These are phyloP conservation scores for Kryptolebias marmoratus DNA, from an alignment of 2,113 vertebrate genomes.

Conservation along the genomic window DNA sequence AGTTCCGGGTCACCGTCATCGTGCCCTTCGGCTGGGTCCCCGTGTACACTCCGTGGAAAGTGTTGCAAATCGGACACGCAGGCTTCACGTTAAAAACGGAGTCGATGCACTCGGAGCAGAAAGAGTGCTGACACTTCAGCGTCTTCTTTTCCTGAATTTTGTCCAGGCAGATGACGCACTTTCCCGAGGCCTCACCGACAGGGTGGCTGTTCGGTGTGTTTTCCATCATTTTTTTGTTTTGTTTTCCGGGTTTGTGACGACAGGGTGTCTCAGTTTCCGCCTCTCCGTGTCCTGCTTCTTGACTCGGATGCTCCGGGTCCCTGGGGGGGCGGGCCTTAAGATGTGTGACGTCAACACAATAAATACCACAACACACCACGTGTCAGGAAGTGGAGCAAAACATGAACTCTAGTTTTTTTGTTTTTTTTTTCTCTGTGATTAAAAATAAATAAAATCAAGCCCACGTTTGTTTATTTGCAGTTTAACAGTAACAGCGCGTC, in stretches of 20 bases:
- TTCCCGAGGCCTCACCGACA: neutral
- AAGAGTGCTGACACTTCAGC: constrained; percentile 55
- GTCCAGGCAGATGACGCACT: constrained; percentile 54
- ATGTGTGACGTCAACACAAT: too few species aligned
- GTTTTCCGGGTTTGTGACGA: neutral
- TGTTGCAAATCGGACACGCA: constrained; percentile 66
- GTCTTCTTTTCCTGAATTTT: constrained; percentile 38
- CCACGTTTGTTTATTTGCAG: too few species aligned
- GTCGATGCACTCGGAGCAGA: constrained; percentile 61
- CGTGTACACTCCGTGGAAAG: constrained; percentile 53
- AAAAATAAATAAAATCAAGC: too few species aligned
- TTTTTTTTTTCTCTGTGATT: too few species aligned
- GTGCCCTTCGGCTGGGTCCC: constrained; percentile 55
- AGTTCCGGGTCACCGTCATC: constrained; percentile 50
- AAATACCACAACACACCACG: too few species aligned
- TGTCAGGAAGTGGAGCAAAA: too few species aligned
- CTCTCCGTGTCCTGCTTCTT: too few species aligned
- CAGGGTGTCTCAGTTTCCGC: too few species aligned
- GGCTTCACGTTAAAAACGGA: constrained; percentile 52
- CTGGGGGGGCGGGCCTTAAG: too few species aligned
- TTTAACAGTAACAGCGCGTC: too few species aligned
- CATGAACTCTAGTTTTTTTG: too few species aligned
- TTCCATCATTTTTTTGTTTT: constrained; percentile 23
- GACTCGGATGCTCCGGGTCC: too few species aligned
- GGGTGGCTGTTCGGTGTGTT: rapidly evolving